Evolutionary conservation across 2,113 vertebrate species (phyloP).

Genomic region (Bothrops jararaca): DNA sequence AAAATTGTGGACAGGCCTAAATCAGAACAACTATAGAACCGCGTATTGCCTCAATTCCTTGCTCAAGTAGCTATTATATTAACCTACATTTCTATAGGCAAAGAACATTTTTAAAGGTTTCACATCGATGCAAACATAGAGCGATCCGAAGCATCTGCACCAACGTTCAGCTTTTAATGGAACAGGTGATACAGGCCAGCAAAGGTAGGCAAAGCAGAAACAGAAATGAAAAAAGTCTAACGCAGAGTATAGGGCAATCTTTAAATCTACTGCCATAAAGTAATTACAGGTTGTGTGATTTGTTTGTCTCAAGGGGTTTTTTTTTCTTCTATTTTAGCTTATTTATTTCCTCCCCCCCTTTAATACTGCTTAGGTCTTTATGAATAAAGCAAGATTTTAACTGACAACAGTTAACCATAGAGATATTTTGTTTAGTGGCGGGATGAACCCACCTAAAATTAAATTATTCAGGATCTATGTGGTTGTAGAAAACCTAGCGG

Average conservation of each 20-base stretch:
- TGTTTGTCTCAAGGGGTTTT: neutral
- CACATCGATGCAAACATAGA: slow-evolving; percentile 72
- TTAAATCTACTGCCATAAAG: slow-evolving; percentile 56
- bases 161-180: slow-evolving; percentile 73
- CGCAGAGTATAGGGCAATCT: slow-evolving; percentile 50
- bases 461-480: slow-evolving; percentile 23
- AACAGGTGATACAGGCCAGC: slow-evolving; percentile 74
- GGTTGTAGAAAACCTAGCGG: slow-evolving; percentile 12
- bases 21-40: slow-evolving; percentile 80
- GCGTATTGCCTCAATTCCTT: slow-evolving; percentile 69
- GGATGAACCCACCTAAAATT: neutral
- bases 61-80: slow-evolving; percentile 71
- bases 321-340: slow-evolving; percentile 22
- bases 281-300: slow-evolving; percentile 53
- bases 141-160: slow-evolving; percentile 72
- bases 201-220: slow-evolving; percentile 77
- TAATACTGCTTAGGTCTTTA: slow-evolving; percentile 48
- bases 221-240: slow-evolving; percentile 48
- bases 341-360: neutral
- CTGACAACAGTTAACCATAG: slow-evolving; percentile 13
- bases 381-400: slow-evolving; percentile 45
- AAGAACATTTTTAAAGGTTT: slow-evolving; percentile 65
- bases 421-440: neutral
- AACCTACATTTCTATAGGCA: slow-evolving; percentile 72
- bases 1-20: slow-evolving; percentile 87